Percentiles rank a stretch among this genome's conserved stretches.
Evolutionary conservation across 2,888 invertebrate genomes (phyloP).

Genomic region (Macrostomum cliftonense): DNA sequence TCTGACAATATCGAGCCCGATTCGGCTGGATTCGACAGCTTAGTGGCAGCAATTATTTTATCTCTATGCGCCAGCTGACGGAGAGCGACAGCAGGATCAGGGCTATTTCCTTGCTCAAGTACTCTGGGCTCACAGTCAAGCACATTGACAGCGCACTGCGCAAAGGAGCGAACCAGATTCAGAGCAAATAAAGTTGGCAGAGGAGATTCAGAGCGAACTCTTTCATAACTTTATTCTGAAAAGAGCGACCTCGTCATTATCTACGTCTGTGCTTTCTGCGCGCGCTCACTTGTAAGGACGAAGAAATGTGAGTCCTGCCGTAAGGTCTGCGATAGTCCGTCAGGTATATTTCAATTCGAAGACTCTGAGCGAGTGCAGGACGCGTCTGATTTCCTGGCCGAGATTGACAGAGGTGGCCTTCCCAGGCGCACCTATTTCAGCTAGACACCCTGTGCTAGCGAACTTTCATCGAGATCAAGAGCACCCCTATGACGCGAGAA

Average conservation of each 20-base stretch:
- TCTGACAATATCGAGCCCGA: conserved; percentile 4
- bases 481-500: background rate
- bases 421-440: conserved; percentile 1
- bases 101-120: conserved; percentile 5
- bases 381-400: background rate
- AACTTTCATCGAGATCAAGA: conserved; percentile 2
- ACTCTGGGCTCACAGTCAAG: conserved; percentile 5
- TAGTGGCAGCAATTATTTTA: background rate
- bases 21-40: conserved; percentile 6
- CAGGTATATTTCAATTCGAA: background rate
- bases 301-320: background rate
- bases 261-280: conserved; percentile 4
- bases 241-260: background rate
- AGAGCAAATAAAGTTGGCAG: background rate
- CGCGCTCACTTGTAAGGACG: background rate
- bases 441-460: conserved; percentile 1
- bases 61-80: conserved; percentile 3
- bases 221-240: conserved; percentile 1
- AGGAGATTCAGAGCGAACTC: conserved; percentile 1
- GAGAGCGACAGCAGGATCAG: conserved; percentile 7
- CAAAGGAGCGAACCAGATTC: too few relatives aligned
- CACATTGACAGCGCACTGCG: background rate
- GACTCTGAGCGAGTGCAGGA: background rate
- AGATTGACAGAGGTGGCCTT: conserved; percentile 1
- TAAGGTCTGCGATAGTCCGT: background rate